A percentile compares a stretch with the other conserved stretches of the same genome.
phyloP scores from a whole-genome alignment of 2,797 vertebrate species.

The Typhlichthys eigenmanni region DNA sequence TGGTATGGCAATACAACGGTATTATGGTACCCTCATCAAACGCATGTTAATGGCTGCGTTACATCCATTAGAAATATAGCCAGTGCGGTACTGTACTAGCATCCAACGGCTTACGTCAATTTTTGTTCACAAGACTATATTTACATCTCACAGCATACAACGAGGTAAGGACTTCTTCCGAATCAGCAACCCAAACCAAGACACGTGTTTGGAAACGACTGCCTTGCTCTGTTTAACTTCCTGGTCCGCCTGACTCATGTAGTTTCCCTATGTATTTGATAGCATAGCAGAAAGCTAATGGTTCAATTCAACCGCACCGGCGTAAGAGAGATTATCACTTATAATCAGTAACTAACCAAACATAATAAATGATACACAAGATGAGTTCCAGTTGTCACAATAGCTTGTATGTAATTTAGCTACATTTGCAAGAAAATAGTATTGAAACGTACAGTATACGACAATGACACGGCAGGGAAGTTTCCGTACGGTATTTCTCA shows the following conservation, averaged over 20 bases:
- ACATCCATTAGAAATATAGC: too few relatives aligned
- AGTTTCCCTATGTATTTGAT: slow-evolving; percentile 8
- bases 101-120: too few relatives aligned
- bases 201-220: slow-evolving; percentile 80
- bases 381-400: neutral
- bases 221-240: slow-evolving; percentile 49
- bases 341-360: neutral
- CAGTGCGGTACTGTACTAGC: too few relatives aligned
- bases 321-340: too few relatives aligned
- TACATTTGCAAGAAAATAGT: slow-evolving; percentile 12
- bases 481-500: neutral
- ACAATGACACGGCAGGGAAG: neutral
- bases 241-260: slow-evolving; percentile 38
- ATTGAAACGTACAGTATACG: slow-evolving; percentile 15
- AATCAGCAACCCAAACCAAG: slow-evolving; percentile 72
- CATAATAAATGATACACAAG: neutral
- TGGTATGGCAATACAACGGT: too few relatives aligned
- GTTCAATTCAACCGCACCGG: neutral
- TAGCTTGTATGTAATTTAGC: slow-evolving; percentile 50
- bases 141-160: neutral
- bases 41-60: too few relatives aligned
- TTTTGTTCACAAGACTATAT: too few relatives aligned
- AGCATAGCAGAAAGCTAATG: slow-evolving; percentile 12
- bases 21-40: too few relatives aligned
- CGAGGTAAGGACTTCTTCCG: slow-evolving; percentile 22